Evolutionary conservation across 1,140 invertebrate genomes (phyloP), one percentile per base, ranked within the genome.

Genomic region (Archivesica marissinica): DNA sequence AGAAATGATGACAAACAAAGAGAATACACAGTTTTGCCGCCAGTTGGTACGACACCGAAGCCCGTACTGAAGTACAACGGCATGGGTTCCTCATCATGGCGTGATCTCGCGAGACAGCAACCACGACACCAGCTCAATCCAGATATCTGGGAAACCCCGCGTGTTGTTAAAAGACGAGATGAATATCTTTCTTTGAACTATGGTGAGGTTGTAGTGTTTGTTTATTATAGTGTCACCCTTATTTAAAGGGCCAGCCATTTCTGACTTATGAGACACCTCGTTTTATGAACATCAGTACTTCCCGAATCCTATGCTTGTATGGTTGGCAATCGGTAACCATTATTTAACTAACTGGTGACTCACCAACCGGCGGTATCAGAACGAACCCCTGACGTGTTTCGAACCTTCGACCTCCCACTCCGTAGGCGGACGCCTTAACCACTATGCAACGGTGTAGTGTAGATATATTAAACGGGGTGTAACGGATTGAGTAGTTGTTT

Each of bases 41-140:
- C 75, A 23, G 33, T 77, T 9, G 30, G 59, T n/a, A 56, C 75
- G n/a, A 77, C 75, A 41, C 54, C 59, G 54, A 77, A 77, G 30
- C 52, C 47, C 38, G 74, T 56, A 0, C 74, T 50, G 7, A 54
- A 41, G n/a, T 64, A 35, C 52, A 50, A 59, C n/a, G 76, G 59
- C 13, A 35, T 23, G 38, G 35, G 41, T 0, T 50, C 77, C 9
- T 30, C 35, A n/a, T 79, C 77, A 11, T 79, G 77, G 77, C 61
- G 66, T 30, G 77, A 79, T 44, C 77, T 66, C 7, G 20, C 77
- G 1, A 39, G 77, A 25, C 77, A 79, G 33, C 41, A 79, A 13
- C 59, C 76, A 30, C 3, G 17, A 0, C 0, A 17, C 1, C 44
- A 33, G n/a, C 20, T 44, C 1, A 59, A 44, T 1, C 25, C 17